Percentiles rank a stretch among this genome's conserved stretches.
phyloP scores from a whole-genome alignment of 2,113 vertebrate genomes.

The Syngnathus scovelli region DNA sequence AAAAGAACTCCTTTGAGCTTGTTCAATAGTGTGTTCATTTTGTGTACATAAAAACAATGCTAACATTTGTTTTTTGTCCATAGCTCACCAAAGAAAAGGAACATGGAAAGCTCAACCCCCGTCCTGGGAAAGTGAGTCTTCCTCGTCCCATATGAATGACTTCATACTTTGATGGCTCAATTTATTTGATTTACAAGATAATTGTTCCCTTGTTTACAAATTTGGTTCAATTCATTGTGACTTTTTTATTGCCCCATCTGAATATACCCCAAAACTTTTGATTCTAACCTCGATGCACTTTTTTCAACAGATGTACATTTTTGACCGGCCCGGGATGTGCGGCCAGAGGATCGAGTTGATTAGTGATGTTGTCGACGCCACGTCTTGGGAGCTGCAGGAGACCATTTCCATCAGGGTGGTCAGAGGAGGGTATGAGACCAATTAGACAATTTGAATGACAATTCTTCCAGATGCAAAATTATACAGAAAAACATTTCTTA shows the following conservation, averaged over 20 bases:
- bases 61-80: conserved; percentile 15
- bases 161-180: background rate
- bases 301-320: conserved; percentile 78
- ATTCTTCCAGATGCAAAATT: no score
- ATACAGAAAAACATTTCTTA: no score
- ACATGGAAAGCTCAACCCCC: conserved; percentile 80
- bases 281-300: background rate
- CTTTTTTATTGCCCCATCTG: background rate
- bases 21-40: background rate
- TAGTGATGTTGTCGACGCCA: conserved; percentile 74
- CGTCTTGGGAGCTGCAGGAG: conserved; percentile 75
- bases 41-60: background rate
- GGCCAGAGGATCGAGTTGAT: conserved; percentile 79
- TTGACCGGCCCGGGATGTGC: conserved; percentile 71
- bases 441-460: no score
- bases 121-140: conserved; percentile 89
- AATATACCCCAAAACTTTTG: background rate
- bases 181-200: background rate
- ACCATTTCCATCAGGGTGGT: conserved; percentile 83
- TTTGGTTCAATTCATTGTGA: background rate
- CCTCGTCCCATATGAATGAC: no score
- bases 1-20: background rate
- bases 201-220: background rate
- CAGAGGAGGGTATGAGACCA: conserved; percentile 82
- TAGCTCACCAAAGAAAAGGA: conserved; percentile 76